A percentile compares a stretch with the other conserved stretches of the same genome.
Evolutionary conservation across 2,797 vertebrate species (phyloP).

Genomic region (Rhabdomys pumilio): DNA sequence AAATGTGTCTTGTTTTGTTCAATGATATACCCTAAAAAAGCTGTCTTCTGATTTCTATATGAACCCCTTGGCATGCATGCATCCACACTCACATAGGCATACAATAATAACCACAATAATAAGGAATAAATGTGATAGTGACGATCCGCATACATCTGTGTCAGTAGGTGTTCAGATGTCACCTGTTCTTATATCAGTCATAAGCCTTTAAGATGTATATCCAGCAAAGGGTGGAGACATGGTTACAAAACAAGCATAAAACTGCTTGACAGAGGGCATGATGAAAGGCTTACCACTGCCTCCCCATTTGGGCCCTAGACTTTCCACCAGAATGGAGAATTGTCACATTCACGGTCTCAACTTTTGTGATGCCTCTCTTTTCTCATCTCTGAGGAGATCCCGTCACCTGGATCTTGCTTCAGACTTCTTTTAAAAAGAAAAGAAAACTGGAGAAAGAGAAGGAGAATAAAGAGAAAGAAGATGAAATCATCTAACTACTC

Average conservation of each 20-base stretch:
- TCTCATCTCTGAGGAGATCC: not conserved
- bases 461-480: not conserved
- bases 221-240: conserved; percentile 23
- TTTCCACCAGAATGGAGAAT: not conserved
- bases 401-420: not conserved
- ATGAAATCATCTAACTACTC: conserved; percentile 50
- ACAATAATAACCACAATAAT: not conserved
- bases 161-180: not conserved
- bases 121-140: not conserved
- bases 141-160: not conserved
- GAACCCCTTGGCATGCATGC: not conserved
- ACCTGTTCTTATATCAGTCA: not conserved
- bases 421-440: not conserved
- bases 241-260: conserved; percentile 32
- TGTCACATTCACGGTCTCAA: too few species aligned
- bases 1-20: conserved; percentile 10
- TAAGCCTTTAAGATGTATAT: not conserved
- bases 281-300: not conserved
- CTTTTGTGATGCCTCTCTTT: not conserved
- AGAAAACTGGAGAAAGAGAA: not conserved
- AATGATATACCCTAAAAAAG: not conserved
- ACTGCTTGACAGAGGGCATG: not conserved
- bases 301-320: not conserved
- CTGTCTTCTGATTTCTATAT: not conserved
- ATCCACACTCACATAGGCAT: not conserved